Percentiles rank a stretch among this genome's conserved stretches.
These are phyloP conservation scores for Drosophila mimetica DNA, from an alignment of 2,888 invertebrate species.

Conservation along the genomic window DNA sequence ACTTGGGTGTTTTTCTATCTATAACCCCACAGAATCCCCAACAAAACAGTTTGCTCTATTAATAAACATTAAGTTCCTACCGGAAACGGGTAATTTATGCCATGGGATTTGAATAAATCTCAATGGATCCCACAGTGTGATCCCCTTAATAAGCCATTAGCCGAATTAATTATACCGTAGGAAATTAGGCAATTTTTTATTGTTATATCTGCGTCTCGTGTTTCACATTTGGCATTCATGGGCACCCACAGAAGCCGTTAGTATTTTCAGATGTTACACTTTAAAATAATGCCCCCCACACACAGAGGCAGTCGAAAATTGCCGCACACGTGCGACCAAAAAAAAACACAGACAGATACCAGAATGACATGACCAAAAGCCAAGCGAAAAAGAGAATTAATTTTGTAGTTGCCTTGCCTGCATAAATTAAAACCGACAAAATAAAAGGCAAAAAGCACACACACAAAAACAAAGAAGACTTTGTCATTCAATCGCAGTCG, in stretches of 20 bases:
- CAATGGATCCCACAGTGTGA: conserved; percentile 17
- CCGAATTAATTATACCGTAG: conserved; percentile 52
- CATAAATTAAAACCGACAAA: conserved; percentile 63
- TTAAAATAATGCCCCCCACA: conserved; percentile 45
- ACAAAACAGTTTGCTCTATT: background rate
- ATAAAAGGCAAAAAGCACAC: background rate
- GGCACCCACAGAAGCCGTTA: conserved; percentile 33
- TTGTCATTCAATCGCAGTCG: conserved; percentile 63
- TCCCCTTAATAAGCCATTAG: conserved; percentile 38
- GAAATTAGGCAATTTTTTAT: conserved; percentile 59
- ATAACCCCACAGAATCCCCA: background rate
- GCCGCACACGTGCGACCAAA: conserved; percentile 55
- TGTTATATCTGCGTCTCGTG: conserved; percentile 58
- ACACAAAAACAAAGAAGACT: conserved; percentile 42
- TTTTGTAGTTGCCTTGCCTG: conserved; percentile 64
- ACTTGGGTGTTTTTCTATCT: background rate
- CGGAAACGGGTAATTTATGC: conserved; percentile 32
- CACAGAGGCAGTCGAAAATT: conserved; percentile 4
- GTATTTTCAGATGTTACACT: conserved; percentile 46
- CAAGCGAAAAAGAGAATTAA: conserved; percentile 56
- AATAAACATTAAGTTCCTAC: conserved; percentile 13
- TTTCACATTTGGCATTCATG: conserved; percentile 58
- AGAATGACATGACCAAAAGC: conserved; percentile 42
- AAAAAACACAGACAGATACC: conserved; percentile 35
- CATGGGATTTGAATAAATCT: conserved; percentile 34